These are phyloP conservation scores for Linyphia triangularis DNA, from an alignment of 2,888 invertebrate species.

Conservation along the genomic window DNA sequence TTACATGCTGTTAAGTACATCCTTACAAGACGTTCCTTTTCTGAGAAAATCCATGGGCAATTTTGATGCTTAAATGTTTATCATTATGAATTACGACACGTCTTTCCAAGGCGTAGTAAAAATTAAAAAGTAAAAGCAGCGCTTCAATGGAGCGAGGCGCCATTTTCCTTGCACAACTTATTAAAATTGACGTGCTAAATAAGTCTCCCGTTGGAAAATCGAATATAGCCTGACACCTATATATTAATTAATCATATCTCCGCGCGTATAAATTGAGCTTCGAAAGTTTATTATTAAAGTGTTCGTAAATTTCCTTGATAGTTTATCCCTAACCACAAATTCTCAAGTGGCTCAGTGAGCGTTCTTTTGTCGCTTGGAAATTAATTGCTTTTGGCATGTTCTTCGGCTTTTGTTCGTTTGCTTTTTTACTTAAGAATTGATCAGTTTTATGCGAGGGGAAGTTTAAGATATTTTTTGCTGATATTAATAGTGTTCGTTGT, in stretches of 20 bases:
- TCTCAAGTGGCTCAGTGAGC: not conserved
- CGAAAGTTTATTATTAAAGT: slow-evolving; percentile 38
- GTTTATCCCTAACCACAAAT: not conserved
- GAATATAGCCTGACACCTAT: slow-evolving; percentile 14
- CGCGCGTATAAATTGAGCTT: slow-evolving; percentile 5
- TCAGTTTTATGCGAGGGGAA: not conserved
- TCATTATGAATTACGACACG: slow-evolving; percentile 5
- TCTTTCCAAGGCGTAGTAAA: not conserved
- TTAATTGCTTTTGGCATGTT: not conserved
- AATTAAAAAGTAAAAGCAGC: not conserved
- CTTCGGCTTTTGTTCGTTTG: not conserved
- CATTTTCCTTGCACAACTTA: not conserved
- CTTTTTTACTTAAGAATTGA: not conserved
- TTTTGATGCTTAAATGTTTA: not conserved
- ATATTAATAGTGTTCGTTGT: not conserved
- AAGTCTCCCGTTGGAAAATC: slow-evolving; percentile 10
- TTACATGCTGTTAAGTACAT: not conserved
- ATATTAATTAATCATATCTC: slow-evolving; percentile 44
- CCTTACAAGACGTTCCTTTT: not conserved
- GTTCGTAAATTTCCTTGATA: not conserved
- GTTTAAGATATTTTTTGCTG: not conserved
- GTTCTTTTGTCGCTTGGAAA: not conserved
- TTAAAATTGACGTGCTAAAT: slow-evolving; percentile 29
- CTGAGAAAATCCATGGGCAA: not conserved
- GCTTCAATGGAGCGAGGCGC: slow-evolving; percentile 7